These are phyloP conservation scores for Chironomus tentans DNA, from an alignment of 2,888 invertebrate genomes.

Conservation along the genomic window DNA sequence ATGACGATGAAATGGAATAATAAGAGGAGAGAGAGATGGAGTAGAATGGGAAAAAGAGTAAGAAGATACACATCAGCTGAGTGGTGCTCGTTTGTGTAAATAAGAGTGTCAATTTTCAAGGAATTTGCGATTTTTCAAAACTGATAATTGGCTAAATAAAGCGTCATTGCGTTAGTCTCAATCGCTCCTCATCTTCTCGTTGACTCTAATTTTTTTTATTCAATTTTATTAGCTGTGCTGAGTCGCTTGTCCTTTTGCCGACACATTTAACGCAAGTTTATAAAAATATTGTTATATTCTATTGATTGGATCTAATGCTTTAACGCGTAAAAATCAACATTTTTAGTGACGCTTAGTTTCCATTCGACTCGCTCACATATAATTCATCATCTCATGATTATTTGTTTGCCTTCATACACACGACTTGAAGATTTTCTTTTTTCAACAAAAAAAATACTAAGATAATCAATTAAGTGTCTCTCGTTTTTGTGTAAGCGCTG, in stretches of 20 bases:
- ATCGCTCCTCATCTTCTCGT: not conserved
- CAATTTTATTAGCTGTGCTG: no score
- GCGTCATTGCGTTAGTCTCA: not conserved
- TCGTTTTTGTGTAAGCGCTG: not conserved
- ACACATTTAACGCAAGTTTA: no score
- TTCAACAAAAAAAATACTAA: not conserved
- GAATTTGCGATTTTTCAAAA: not conserved
- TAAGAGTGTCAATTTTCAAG: conserved; percentile 1
- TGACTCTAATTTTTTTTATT: not conserved
- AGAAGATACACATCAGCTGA: not conserved
- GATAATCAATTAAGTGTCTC: conserved; percentile 7
- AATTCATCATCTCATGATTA: conserved; percentile 7
- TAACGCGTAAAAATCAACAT: not conserved
- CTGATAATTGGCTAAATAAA: not conserved
- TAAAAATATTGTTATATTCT: not conserved
- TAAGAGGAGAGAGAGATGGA: not conserved
- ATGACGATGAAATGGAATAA: no score
- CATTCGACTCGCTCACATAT: not conserved
- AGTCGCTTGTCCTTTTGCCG: no score
- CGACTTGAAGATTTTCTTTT: not conserved
- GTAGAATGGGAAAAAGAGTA: not conserved
- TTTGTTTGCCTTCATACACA: not conserved
- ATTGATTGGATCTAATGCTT: conserved; percentile 7
- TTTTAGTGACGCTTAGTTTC: not conserved
- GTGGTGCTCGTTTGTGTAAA: not conserved